Conservation (phyloP, 2,113 vertebrate genomes). For the Campylomormyrus numenius region DNA sequence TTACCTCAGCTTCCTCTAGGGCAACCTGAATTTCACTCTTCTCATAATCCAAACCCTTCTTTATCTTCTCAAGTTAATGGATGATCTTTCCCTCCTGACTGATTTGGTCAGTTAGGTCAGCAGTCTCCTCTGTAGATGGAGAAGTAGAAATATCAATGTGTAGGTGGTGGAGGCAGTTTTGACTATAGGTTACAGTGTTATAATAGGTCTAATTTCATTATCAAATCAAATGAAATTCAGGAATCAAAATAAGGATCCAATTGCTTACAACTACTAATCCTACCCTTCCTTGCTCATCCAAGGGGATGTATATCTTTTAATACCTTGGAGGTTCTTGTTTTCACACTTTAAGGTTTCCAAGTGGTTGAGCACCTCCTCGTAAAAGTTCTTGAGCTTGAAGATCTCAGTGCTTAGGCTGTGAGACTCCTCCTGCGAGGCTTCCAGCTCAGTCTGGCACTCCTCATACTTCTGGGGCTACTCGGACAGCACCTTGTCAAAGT, state of each 20-base stretch:
- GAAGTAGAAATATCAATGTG: not conserved
- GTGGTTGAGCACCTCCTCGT: no score
- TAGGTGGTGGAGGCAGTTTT: not conserved
- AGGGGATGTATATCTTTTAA: no score
- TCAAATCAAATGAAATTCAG: no score
- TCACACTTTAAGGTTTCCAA: no score
- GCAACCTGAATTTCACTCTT: constrained; percentile 84
- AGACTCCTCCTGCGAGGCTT: no score
- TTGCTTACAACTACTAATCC: not conserved
- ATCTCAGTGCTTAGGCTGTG: no score
- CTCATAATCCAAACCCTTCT: constrained; percentile 67
- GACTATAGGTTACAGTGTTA: not conserved
- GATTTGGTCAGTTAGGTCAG: constrained; percentile 84
- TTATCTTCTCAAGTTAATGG: constrained; percentile 87
- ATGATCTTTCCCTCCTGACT: constrained; percentile 78
- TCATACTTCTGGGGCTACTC: no score
- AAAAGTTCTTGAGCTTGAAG: no score
- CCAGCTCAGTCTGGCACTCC: no score
- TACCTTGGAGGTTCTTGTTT: no score
- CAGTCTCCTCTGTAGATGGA: constrained; percentile 34
- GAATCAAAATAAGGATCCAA: not conserved
- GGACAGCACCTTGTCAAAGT: no score
- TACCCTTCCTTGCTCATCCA: no score
- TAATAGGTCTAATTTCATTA: not conserved
- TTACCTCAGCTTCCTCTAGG: constrained; percentile 87